phyloP scores from a whole-genome alignment of 2,113 vertebrate genomes.

The Podiceps cristatus region DNA sequence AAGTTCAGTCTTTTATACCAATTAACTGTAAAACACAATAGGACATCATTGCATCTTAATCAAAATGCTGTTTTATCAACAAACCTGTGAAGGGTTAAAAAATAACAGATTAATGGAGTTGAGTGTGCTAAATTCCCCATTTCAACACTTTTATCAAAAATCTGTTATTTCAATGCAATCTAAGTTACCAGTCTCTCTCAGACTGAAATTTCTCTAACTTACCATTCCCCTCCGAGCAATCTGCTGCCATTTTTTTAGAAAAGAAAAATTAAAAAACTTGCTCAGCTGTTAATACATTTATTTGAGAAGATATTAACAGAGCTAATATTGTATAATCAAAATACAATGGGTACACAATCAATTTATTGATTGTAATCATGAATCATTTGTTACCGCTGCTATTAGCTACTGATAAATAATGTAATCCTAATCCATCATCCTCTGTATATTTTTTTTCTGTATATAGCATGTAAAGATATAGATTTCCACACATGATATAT shows the following conservation, averaged over 20 bases:
- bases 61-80: neutral
- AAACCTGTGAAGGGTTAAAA: neutral
- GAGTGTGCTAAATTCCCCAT: neutral
- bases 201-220: conserved; percentile 74
- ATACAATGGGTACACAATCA: conserved; percentile 9
- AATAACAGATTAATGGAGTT: neutral
- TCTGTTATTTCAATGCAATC: conserved; percentile 31
- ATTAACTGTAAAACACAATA: neutral
- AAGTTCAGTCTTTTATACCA: neutral
- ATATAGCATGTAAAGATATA: neutral
- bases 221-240: conserved; percentile 77
- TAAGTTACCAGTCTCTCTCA: conserved; percentile 47
- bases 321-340: conserved; percentile 30
- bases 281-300: conserved; percentile 73
- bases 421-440: neutral
- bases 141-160: neutral
- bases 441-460: neutral
- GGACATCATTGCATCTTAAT: neutral
- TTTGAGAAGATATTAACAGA: conserved; percentile 54
- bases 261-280: conserved; percentile 75
- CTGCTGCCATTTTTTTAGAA: conserved; percentile 79
- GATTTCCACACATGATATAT: neutral
- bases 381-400: neutral
- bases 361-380: neutral
- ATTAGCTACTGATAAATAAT: neutral